phyloP scores from a whole-genome alignment of 2,797 vertebrate species.

The Sebastes melanostomus region DNA sequence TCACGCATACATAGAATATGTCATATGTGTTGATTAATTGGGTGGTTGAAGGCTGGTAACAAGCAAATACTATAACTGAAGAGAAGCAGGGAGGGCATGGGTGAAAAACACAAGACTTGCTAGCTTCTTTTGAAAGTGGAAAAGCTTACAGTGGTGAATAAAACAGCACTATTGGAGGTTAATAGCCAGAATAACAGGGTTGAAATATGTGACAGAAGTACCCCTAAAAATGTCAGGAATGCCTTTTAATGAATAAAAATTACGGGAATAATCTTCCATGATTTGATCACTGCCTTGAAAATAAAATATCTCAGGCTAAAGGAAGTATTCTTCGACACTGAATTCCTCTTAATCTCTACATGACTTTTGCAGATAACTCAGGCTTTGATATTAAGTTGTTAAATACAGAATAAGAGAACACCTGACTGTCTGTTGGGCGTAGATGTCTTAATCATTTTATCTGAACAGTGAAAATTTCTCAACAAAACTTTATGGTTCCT shows the following conservation, averaged over 20 bases:
- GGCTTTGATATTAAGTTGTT: too few species aligned
- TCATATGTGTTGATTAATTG: slow-evolving; percentile 63
- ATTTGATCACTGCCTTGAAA: neutral
- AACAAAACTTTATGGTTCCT: too few species aligned
- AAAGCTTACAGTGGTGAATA: neutral
- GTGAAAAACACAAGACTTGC: neutral
- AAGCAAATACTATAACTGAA: slow-evolving; percentile 26
- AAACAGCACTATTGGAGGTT: neutral
- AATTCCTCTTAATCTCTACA: too few species aligned
- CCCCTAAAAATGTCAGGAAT: neutral
- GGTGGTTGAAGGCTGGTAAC: slow-evolving; percentile 36
- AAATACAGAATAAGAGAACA: too few species aligned
- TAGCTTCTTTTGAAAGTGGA: neutral
- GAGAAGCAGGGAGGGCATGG: neutral
- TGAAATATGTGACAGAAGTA: neutral
- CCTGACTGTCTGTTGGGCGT: too few species aligned
- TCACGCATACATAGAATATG: slow-evolving; percentile 9
- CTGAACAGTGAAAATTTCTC: too few species aligned
- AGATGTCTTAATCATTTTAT: too few species aligned
- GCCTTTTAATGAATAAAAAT: neutral
- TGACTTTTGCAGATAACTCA: too few species aligned
- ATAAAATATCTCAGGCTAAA: neutral
- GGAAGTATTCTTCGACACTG: neutral
- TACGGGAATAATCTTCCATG: neutral
- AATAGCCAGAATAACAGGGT: neutral